phyloP scores from a whole-genome alignment of 2,888 invertebrate species.

The Tetragonula carbonaria region DNA sequence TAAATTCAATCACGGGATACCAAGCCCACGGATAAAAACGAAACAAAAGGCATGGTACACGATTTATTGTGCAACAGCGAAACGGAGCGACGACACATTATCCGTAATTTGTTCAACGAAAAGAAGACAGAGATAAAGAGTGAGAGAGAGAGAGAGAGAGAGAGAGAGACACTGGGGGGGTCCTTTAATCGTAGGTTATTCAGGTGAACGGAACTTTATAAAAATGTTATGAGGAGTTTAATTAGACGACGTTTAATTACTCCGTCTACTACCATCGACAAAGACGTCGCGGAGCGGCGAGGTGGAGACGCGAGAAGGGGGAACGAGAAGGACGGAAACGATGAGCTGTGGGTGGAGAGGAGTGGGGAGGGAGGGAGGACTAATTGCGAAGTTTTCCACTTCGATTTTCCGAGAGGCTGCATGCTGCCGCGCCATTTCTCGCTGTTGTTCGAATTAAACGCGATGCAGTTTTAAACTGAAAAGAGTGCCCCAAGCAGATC shows the following conservation, averaged over 20 bases:
- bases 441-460: constrained; percentile 76
- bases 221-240: constrained; percentile 82
- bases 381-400: constrained; percentile 81
- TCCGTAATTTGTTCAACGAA: constrained; percentile 20
- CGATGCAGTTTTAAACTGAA: constrained; percentile 75
- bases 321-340: background rate
- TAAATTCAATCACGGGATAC: background rate
- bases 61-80: background rate
- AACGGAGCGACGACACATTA: constrained; percentile 2
- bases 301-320: constrained; percentile 21
- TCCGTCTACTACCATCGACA: constrained; percentile 66
- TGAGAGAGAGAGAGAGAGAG: too few species aligned
- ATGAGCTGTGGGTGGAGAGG: constrained; percentile 6
- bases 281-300: constrained; percentile 52
- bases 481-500: constrained; percentile 69
- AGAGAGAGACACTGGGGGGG: background rate
- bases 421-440: constrained; percentile 70
- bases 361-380: constrained; percentile 56
- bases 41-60: background rate
- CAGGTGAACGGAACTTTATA: constrained; percentile 76
- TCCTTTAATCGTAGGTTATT: constrained; percentile 53
- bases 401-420: constrained; percentile 73
- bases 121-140: background rate
- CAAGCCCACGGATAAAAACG: background rate
- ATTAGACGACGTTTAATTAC: constrained; percentile 80